Conservation (phyloP, 2,888 invertebrate genomes). For the Agrotis exclamationis region DNA sequence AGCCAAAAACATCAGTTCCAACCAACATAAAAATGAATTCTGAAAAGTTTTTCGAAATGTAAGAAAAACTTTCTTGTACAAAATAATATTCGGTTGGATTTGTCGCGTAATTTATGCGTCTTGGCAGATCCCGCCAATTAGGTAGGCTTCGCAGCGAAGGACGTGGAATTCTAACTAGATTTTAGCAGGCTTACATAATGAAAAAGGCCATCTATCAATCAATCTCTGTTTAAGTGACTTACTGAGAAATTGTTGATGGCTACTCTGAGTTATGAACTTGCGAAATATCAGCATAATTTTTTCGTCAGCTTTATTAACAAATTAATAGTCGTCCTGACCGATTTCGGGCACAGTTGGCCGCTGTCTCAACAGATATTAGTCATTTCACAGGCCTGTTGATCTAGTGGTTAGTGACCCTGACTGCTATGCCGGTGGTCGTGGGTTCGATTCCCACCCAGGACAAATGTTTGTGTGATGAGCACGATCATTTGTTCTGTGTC, state of each 20-base stretch:
- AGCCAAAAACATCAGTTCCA: slow-evolving; percentile 16
- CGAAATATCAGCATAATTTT: background rate
- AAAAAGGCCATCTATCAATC: slow-evolving; percentile 19
- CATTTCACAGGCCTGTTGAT: too few species aligned
- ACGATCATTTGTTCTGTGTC: too few species aligned
- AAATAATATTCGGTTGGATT: slow-evolving; percentile 5
- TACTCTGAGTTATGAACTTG: background rate
- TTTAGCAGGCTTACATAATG: slow-evolving; percentile 15
- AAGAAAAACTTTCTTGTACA: slow-evolving; percentile 19
- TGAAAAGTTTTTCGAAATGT: slow-evolving; percentile 22
- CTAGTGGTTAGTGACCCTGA: too few species aligned
- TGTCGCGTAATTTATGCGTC: slow-evolving; percentile 10
- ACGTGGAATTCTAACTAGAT: slow-evolving; percentile 15
- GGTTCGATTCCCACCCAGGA: too few species aligned
- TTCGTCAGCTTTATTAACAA: too few species aligned
- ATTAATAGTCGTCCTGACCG: too few species aligned
- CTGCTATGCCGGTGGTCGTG: too few species aligned
- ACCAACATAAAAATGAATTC: slow-evolving; percentile 17
- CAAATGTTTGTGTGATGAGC: too few species aligned
- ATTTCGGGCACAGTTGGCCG: too few species aligned
- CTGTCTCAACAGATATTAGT: too few species aligned
- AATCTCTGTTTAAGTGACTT: background rate
- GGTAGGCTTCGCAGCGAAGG: background rate
- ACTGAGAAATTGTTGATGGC: background rate
- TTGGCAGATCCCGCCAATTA: slow-evolving; percentile 17